These are phyloP conservation scores for Coracias cyanogaster DNA, from an alignment of 2,797 vertebrate species.

Conservation along the genomic window DNA sequence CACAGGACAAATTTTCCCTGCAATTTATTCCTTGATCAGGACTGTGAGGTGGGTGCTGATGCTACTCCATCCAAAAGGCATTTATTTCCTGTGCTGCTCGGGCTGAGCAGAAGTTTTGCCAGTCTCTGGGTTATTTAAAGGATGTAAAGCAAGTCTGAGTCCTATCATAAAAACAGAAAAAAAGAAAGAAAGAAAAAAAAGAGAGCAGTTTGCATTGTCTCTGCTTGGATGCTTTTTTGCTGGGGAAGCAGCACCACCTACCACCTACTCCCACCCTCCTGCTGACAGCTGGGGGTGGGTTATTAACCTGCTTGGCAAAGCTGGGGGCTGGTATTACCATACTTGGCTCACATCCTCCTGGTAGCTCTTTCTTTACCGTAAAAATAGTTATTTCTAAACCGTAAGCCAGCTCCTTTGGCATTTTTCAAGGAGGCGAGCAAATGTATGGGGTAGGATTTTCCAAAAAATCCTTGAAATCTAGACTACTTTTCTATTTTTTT, in stretches of 20 bases:
- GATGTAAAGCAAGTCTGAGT: background rate
- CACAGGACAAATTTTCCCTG: rapidly evolving
- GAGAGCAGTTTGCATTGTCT: background rate
- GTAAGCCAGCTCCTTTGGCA: background rate
- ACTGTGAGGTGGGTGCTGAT: rapidly evolving
- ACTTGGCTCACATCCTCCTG: conserved; percentile 33
- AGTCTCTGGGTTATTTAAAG: background rate
- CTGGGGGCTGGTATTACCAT: conserved; percentile 8
- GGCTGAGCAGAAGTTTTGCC: background rate
- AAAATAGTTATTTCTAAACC: background rate
- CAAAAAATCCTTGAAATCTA: background rate
- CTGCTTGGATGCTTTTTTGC: background rate
- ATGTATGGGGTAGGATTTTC: rapidly evolving
- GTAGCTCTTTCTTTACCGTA: background rate
- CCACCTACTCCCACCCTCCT: conserved; percentile 34
- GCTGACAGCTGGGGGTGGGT: background rate
- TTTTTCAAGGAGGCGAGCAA: background rate
- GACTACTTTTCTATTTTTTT: rapidly evolving
- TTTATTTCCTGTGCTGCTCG: background rate
- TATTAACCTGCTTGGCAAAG: background rate
- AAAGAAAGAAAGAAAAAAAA: background rate
- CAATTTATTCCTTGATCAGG: background rate
- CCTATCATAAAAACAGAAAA: background rate
- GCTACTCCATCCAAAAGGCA: rapidly evolving
- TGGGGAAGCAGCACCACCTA: conserved; percentile 41